Evolutionary conservation across 2,113 vertebrate genomes (phyloP), one percentile per base, ranked within the genome.

Genomic region (Natator depressus): DNA sequence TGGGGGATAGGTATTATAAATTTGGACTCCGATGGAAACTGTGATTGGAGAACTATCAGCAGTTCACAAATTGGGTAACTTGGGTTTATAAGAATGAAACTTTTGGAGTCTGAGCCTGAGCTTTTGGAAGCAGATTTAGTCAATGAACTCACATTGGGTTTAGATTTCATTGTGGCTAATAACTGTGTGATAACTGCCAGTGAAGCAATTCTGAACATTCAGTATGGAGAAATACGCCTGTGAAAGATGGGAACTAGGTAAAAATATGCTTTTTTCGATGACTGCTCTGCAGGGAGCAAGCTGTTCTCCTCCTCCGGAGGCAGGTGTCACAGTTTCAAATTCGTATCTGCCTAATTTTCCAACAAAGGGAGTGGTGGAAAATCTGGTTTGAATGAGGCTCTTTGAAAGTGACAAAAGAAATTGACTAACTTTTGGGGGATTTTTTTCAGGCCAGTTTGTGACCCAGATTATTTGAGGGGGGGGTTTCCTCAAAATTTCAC

Each of bases 231-330:
- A 57, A 14, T 46, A 1, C 49, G 69, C 81, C 84, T 0, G 0
- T 69, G 93, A 54, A 5, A 69, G 29, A 10, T 62, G 69, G 93
- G 59, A 93, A 80, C 89, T 69, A 79, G 91, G 85, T 88, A 69
- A 82, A 84, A 38, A 84, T 79, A 80, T 8, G 35, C 86, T 92
- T 53, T 82, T 50, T 84, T 95, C 79, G 3, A 29, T 38, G 59
- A 78, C 84, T 90, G 78, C 59, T 84, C 5, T 86, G 76, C 72
- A 27, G 93, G 84, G 83, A 76, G 54, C 54, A 72, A 72, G 69
- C 88, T 93, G 76, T 89, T 94, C 85, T 81, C 1, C 84, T 59
- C 57, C 49, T 88, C 89, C 27, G 4, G 59, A 14, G 80, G 16
- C 49, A 35, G 4, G 29, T n/a, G 42, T 8, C 49, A 81, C 24